These are phyloP conservation scores for Abscondita cerata DNA, from an alignment of 2,888 invertebrate genomes.

Conservation along the genomic window DNA sequence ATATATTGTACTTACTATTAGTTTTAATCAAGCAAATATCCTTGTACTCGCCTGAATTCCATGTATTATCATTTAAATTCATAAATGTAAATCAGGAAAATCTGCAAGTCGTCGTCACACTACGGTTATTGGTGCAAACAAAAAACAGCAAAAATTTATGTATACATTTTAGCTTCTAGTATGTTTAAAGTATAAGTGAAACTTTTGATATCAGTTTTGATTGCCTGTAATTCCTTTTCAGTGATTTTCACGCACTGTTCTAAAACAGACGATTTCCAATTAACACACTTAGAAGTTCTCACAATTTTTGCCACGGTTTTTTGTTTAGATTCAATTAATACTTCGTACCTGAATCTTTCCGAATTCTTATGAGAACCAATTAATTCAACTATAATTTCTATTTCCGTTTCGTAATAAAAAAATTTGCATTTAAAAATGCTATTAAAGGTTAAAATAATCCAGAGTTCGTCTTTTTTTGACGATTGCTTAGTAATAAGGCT, in stretches of 20 bases:
- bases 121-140: too few relatives aligned
- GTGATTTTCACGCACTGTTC: neutral
- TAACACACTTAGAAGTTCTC: neutral
- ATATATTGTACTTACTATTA: too few relatives aligned
- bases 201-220: neutral
- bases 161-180: neutral
- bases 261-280: neutral
- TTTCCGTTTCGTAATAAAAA: constrained; percentile 44
- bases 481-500: constrained; percentile 40
- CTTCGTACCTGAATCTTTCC: constrained; percentile 42
- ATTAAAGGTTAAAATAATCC: constrained; percentile 44
- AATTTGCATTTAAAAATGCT: constrained; percentile 47
- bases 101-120: too few relatives aligned
- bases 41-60: too few relatives aligned
- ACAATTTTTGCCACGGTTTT: constrained; percentile 14
- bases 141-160: too few relatives aligned
- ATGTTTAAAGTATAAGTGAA: neutral
- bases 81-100: too few relatives aligned
- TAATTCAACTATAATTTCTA: constrained; percentile 47
- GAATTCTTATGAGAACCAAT: constrained; percentile 45
- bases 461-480: constrained; percentile 40
- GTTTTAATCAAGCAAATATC: too few relatives aligned
- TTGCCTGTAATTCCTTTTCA: neutral
- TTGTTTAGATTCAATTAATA: constrained; percentile 26
- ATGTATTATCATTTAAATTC: too few relatives aligned